phyloP scores from a whole-genome alignment of 2,113 vertebrate species.

The Lamprologus speciosus region DNA sequence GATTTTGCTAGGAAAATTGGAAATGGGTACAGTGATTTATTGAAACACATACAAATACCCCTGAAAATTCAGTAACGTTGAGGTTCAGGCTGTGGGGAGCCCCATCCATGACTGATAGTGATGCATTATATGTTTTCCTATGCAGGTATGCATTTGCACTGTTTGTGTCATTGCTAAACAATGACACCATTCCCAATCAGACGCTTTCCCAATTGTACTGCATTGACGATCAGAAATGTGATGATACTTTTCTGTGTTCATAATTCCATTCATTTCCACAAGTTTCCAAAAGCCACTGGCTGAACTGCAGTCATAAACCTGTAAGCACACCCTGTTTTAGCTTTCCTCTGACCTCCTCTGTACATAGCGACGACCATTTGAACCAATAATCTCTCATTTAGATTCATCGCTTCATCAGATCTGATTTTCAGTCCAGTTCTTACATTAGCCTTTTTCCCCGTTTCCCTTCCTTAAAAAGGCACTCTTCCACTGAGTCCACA shows the following conservation, averaged over 20 bases:
- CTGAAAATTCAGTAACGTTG: neutral
- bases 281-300: neutral
- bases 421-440: neutral
- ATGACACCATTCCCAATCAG: rapidly evolving
- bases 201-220: neutral
- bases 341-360: neutral
- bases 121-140: neutral
- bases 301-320: neutral
- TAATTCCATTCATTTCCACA: neutral
- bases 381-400: neutral
- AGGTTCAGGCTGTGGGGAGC: neutral
- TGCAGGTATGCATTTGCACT: neutral
- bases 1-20: neutral
- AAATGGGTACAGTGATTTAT: neutral
- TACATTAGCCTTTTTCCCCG: rapidly evolving
- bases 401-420: neutral
- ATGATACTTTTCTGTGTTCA: neutral
- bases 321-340: neutral
- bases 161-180: neutral
- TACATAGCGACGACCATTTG: neutral
- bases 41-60: neutral
- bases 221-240: neutral
- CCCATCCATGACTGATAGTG: neutral
- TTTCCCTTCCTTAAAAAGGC: neutral
- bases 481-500: neutral